phyloP scores from a whole-genome alignment of 2,797 vertebrate genomes.

The Enteromius viviparus region DNA sequence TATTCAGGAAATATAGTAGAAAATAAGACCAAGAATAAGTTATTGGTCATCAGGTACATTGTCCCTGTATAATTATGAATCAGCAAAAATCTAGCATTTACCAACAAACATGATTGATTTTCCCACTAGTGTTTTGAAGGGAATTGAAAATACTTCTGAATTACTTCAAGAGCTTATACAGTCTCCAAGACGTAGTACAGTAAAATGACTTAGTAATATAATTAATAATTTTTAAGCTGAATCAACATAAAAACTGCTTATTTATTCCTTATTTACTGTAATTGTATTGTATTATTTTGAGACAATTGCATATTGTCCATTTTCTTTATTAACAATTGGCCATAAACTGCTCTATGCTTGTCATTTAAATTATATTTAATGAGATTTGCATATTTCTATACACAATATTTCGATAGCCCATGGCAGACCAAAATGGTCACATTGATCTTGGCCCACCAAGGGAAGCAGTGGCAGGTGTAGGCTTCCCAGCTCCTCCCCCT shows the following conservation, averaged over 20 bases:
- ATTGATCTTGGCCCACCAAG: constrained; percentile 78
- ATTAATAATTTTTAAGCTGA: not conserved
- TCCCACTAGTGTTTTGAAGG: not conserved
- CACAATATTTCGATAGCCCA: constrained; percentile 67
- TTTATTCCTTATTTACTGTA: not conserved
- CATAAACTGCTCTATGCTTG: not conserved
- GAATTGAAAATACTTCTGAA: not conserved
- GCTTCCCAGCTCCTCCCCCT: constrained; percentile 77
- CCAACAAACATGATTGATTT: not conserved
- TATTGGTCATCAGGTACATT: not conserved
- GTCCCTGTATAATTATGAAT: not conserved
- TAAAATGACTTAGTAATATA: not conserved
- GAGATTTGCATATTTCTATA: not conserved
- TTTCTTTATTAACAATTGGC: not conserved
- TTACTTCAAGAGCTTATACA: not conserved
- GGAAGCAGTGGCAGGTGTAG: constrained; percentile 68
- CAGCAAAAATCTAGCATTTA: not conserved
- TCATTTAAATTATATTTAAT: constrained; percentile 43
- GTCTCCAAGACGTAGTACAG: not conserved
- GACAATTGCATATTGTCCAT: not conserved
- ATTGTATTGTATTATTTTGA: not conserved
- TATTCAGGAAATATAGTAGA: not conserved
- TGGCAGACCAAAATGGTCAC: constrained; percentile 89
- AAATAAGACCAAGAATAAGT: not conserved
- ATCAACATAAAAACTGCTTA: not conserved